Evolutionary conservation across 2,888 invertebrate species (phyloP), one percentile per base, ranked within the genome.

Genomic region (Gisinianus flammeolus): DNA sequence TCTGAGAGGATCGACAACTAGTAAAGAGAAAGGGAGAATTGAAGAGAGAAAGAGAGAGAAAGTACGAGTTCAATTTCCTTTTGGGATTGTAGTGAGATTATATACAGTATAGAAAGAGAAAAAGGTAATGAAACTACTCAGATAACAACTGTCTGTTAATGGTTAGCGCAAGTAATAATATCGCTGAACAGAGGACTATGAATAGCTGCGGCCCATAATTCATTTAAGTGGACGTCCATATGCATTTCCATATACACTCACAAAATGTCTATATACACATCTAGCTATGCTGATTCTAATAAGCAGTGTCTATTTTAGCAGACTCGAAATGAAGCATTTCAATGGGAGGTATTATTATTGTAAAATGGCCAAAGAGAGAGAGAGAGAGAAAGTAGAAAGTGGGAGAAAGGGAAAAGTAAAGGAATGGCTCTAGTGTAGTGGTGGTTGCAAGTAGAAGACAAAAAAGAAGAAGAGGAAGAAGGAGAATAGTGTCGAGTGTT

Each of bases 401-500:
- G 30, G 16, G 64, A 28, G 64, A 64, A 64, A 28, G 30, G 16
- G 16, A 64, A 6, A 67, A n/a, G 67, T 44, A 44, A 22, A 19
- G 26, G 2, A 44, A 24, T 44, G 35, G 28, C 12, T 62, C 19
- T 19, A 16, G 44, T 16, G 12, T 44, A 44, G 44, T 44, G 12
- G 44, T 44, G 44, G 12, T 16, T 6, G 16, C 2, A 44, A 44
- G 44, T n/a, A 44, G 19, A 2, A 44, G 12, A 44, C 44, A 44
- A 4, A 19, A 44, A 6, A 4, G 44, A 44, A 6, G 44, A 44
- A 44, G 44, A 44, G 19, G 44, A 44, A 6, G 64, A 28, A 64
- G 30, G 19, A n/a, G 62, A 72, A 58, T n/a, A 72, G 58, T 58
- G 72, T 31, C 72, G 72, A 72, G 58, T 72, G 58, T 72, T 72